Evolutionary conservation across 64 coral and sea anemone genomes (phyloP).

Genomic region (Stichodactyla mertensii): DNA sequence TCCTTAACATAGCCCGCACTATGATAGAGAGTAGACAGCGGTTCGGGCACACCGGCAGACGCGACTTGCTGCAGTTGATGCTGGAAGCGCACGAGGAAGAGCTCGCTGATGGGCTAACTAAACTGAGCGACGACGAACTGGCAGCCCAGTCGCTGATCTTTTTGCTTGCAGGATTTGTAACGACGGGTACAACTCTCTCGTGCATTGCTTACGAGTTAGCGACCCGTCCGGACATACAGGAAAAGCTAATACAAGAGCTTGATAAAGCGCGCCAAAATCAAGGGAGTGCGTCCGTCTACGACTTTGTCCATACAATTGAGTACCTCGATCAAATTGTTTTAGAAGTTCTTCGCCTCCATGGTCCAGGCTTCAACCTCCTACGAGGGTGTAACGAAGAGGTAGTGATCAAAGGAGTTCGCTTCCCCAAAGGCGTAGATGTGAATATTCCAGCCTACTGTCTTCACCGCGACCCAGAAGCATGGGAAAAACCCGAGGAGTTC

Average conservation of each 20-base stretch:
- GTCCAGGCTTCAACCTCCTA: constrained; percentile 33
- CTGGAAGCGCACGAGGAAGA: constrained; percentile 67
- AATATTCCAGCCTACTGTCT: constrained; percentile 54
- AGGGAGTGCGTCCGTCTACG: constrained; percentile 47
- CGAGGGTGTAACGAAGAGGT: constrained; percentile 39
- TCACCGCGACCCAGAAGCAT: constrained; percentile 69
- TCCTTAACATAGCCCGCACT: not conserved
- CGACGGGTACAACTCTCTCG: constrained; percentile 55
- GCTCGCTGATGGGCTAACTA: constrained; percentile 34
- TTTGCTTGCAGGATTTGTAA: constrained; percentile 63
- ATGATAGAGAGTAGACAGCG: constrained; percentile 44
- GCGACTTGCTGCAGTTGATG: constrained; percentile 72
- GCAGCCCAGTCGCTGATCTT: constrained; percentile 66
- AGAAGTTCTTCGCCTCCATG: constrained; percentile 51
- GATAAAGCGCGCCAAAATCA: constrained; percentile 41
- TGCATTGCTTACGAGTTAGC: constrained; percentile 53
- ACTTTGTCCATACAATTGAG: constrained; percentile 31
- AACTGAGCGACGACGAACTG: constrained; percentile 56
- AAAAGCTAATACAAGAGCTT: constrained; percentile 64
- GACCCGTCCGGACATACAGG: constrained; percentile 60
- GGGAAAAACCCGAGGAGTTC: constrained; percentile 70
- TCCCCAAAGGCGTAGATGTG: constrained; percentile 61
- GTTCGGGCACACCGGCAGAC: not conserved
- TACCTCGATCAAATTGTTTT: constrained; percentile 71
- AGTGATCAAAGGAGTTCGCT: constrained; percentile 38